Percentiles rank a stretch among this genome's conserved stretches.
phyloP scores from a whole-genome alignment of 1,140 invertebrate species.

The Achatina immaculata region DNA sequence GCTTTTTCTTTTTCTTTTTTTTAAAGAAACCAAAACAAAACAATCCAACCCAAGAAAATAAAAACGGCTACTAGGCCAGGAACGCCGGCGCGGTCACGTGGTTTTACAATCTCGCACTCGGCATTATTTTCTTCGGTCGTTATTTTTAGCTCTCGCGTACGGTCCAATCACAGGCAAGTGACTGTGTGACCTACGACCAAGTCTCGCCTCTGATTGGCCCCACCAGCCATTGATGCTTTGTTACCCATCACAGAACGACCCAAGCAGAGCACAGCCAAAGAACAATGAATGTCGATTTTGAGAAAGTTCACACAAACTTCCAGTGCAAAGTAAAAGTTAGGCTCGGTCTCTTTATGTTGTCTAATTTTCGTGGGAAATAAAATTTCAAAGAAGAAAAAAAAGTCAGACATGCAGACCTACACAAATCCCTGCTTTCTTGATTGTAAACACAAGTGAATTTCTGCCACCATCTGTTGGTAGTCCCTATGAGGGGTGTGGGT shows the following conservation, averaged over 20 bases:
- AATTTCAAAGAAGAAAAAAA: no score
- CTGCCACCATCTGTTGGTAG: no score
- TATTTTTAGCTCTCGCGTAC: neutral
- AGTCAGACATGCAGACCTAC: no score
- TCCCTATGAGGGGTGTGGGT: no score
- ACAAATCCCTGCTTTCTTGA: no score
- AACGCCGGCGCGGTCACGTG: slow-evolving; percentile 24
- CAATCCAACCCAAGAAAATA: slow-evolving; percentile 8
- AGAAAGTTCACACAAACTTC: no score
- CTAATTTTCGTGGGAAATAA: no score
- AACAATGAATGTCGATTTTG: slow-evolving; percentile 20
- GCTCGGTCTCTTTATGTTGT: no score
- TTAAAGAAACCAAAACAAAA: slow-evolving; percentile 4
- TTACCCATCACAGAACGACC: slow-evolving; percentile 23
- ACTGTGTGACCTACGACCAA: neutral
- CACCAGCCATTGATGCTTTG: slow-evolving; percentile 2
- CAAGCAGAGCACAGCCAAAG: neutral
- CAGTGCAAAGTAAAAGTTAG: no score
- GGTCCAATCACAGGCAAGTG: slow-evolving; percentile 11
- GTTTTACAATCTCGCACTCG: neutral
- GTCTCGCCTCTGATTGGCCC: slow-evolving; percentile 9
- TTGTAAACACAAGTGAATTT: no score
- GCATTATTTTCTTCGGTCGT: neutral
- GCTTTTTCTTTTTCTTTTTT: no score
- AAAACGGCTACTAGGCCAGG: slow-evolving; percentile 5